phyloP scores from a whole-genome alignment of 2,113 vertebrate genomes.

The Bufo bufo region DNA sequence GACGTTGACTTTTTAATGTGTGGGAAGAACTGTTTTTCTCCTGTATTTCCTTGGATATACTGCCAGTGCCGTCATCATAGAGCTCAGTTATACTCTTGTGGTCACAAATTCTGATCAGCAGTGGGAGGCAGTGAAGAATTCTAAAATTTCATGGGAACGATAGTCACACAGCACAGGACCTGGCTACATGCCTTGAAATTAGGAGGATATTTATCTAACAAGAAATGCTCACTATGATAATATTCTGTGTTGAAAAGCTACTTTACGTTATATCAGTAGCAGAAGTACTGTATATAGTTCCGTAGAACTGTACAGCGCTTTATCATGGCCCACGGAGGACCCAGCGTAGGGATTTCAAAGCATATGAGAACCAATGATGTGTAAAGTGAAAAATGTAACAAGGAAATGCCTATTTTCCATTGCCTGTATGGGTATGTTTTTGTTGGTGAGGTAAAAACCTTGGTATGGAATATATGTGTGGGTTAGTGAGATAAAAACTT shows the following conservation, averaged over 20 bases:
- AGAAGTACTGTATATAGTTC: background rate
- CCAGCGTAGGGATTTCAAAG: no score
- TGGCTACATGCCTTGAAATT: constrained; percentile 11
- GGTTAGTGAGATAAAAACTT: no score
- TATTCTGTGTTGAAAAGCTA: background rate
- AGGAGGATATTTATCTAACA: background rate
- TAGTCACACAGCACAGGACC: background rate
- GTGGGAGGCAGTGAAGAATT: constrained; percentile 30
- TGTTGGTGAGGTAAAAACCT: no score
- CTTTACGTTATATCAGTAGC: background rate
- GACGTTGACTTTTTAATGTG: constrained; percentile 5
- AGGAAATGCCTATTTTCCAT: no score
- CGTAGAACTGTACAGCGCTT: no score
- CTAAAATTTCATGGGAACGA: constrained; percentile 31
- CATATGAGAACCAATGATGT: no score
- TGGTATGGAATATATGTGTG: no score
- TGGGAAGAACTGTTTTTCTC: constrained; percentile 30
- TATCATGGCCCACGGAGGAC: no score
- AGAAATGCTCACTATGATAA: background rate
- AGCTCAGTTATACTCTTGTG: constrained; percentile 10
- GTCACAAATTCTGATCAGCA: constrained; percentile 7
- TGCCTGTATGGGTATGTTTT: no score
- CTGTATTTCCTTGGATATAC: background rate
- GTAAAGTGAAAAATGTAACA: no score
- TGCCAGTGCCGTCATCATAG: constrained; percentile 33